A percentile compares a stretch with the other conserved stretches of the same genome.
Evolutionary conservation across 2,113 vertebrate genomes (phyloP).

Genomic region (Panthera leo): DNA sequence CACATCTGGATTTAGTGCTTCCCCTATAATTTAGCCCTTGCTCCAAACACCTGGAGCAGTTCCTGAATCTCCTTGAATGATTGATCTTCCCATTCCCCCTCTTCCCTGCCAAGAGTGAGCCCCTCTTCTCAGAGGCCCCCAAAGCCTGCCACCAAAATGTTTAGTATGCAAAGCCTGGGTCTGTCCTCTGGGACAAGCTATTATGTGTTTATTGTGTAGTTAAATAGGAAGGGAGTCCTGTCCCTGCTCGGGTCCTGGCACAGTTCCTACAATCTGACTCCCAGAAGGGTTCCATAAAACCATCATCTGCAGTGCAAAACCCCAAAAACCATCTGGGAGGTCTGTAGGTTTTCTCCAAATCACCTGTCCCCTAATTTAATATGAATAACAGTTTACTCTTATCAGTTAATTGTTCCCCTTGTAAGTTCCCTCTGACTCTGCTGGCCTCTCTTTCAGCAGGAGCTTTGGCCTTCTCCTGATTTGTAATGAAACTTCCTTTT

Average conservation of each 20-base stretch:
- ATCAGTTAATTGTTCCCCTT: conserved; percentile 84
- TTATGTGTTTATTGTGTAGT: conserved; percentile 83
- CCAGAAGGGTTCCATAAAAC: conserved; percentile 79
- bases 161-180: conserved; percentile 66
- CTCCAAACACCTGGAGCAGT: neutral
- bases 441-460: conserved; percentile 59
- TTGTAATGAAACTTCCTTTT: conserved; percentile 72
- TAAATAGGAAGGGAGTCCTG: conserved; percentile 76
- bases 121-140: conserved; percentile 40
- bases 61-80: neutral
- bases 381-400: conserved; percentile 85
- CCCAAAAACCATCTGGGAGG: conserved; percentile 79
- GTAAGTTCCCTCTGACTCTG: conserved; percentile 75
- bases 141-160: conserved; percentile 29
- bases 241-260: conserved; percentile 66
- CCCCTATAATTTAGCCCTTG: neutral
- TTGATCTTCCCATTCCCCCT: neutral
- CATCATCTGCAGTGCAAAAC: conserved; percentile 83
- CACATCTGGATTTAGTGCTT: neutral
- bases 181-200: conserved; percentile 79
- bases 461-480: conserved; percentile 74
- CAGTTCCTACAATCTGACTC: conserved; percentile 75
- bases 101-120: neutral
- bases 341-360: conserved; percentile 84
- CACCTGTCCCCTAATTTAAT: conserved; percentile 87